A percentile compares a stretch with the other conserved stretches of the same genome.
These are phyloP conservation scores for Pseudochirops corinnae DNA, from an alignment of 2,797 vertebrate species.

Conservation along the genomic window DNA sequence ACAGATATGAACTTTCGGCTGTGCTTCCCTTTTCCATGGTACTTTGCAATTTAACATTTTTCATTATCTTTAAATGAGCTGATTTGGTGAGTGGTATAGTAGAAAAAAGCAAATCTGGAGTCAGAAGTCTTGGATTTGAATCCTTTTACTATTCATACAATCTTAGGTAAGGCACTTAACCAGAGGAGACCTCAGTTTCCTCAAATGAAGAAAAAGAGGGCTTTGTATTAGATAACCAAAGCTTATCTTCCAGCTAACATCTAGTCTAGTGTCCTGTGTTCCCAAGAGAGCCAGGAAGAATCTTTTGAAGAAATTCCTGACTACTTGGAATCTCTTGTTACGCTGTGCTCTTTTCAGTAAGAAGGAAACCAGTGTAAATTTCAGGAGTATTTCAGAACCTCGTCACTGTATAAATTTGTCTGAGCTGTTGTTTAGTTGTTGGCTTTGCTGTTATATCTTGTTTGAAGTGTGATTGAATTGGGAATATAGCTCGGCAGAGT, in stretches of 20 bases:
- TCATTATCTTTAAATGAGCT: slow-evolving; percentile 61
- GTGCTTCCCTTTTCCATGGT: slow-evolving; percentile 57
- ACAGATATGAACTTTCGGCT: slow-evolving; percentile 60
- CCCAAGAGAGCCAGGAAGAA: slow-evolving; percentile 19
- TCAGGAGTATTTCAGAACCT: slow-evolving; percentile 16
- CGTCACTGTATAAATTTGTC: neutral
- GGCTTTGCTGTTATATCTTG: neutral
- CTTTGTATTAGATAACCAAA: too few species aligned
- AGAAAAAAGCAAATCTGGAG: neutral
- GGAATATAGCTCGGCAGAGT: neutral
- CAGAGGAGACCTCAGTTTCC: neutral
- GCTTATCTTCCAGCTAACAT: too few species aligned
- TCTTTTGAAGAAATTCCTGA: slow-evolving; percentile 43
- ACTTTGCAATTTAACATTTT: slow-evolving; percentile 69
- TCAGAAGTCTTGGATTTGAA: neutral
- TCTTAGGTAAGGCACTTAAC: neutral
- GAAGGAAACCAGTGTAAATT: slow-evolving; percentile 44
- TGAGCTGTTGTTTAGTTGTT: neutral
- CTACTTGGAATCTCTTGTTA: slow-evolving; percentile 51
- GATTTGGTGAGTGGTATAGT: neutral
- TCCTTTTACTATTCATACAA: neutral
- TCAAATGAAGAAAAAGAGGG: neutral
- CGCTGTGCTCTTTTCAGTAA: slow-evolving; percentile 8
- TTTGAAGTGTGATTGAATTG: neutral
- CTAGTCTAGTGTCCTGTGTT: neutral